Evolutionary conservation across 2,888 invertebrate species (phyloP).

Genomic region (Macrophya annulata): DNA sequence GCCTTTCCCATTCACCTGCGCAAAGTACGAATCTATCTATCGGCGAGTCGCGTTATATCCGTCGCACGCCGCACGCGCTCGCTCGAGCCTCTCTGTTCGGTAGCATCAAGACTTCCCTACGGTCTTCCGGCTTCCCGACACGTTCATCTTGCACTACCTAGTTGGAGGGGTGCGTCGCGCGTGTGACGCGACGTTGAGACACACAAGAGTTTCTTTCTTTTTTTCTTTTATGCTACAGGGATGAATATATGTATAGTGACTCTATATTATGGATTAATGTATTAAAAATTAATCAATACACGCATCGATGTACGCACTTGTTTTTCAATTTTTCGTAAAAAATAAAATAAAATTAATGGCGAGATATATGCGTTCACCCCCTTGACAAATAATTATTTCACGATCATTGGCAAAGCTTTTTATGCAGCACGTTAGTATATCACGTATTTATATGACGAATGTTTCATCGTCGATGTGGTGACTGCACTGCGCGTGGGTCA

Average conservation of each 20-base stretch:
- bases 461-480: not conserved
- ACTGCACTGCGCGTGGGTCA: not conserved
- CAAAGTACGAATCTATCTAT: slow-evolving; percentile 40
- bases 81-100: not conserved
- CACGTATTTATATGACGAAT: not conserved
- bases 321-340: too few species aligned
- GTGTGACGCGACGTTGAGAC: not conserved
- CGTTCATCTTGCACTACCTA: not conserved
- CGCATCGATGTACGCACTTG: too few species aligned
- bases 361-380: too few species aligned
- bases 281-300: too few species aligned
- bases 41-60: not conserved
- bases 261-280: too few species aligned
- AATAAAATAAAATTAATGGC: too few species aligned
- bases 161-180: not conserved
- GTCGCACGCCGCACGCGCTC: slow-evolving; percentile 29
- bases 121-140: slow-evolving; percentile 26
- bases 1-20: slow-evolving; percentile 46
- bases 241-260: not conserved
- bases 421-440: too few species aligned
- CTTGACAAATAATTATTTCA: too few species aligned
- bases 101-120: not conserved
- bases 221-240: not conserved
- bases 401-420: too few species aligned
- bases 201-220: not conserved